These are phyloP conservation scores for Piaya cayana DNA, from an alignment of 2,113 vertebrate species.

Conservation along the genomic window DNA sequence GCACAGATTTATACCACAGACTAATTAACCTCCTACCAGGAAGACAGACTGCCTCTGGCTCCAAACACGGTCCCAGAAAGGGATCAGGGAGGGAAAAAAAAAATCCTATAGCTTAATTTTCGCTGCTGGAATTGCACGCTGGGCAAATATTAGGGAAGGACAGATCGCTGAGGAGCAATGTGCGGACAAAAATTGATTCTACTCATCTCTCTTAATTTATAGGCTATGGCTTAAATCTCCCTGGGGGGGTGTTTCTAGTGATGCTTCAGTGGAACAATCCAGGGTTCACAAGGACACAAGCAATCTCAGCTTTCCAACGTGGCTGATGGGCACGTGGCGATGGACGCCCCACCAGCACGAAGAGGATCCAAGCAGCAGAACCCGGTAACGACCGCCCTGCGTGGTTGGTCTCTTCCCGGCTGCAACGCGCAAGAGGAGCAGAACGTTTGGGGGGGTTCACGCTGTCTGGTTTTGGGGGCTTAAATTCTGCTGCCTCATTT, in stretches of 20 bases:
- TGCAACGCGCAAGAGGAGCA: neutral
- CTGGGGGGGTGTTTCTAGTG: neutral
- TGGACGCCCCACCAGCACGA: neutral
- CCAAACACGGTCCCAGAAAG: neutral
- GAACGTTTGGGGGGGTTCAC: neutral
- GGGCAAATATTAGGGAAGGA: neutral
- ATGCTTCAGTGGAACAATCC: neutral
- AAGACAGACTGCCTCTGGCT: conserved; percentile 26
- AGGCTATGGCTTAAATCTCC: neutral
- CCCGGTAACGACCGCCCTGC: fast-evolving
- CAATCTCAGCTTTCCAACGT: neutral
- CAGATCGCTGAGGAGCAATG: neutral
- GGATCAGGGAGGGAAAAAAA: neutral
- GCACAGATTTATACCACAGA: conserved; percentile 73
- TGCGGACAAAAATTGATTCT: neutral
- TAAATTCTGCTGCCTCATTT: neutral
- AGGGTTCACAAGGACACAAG: neutral
- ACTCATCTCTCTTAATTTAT: neutral
- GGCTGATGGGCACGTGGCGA: fast-evolving
- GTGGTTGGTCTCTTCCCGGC: neutral
- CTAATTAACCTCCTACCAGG: conserved; percentile 64
- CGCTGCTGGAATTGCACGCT: neutral
- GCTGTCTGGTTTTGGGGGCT: neutral
- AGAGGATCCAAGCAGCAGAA: neutral
- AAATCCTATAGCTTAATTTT: neutral